Evolutionary conservation across 2,113 vertebrate genomes (phyloP), one percentile per base, ranked within the genome.

Genomic region (Lasiurus cinereus): DNA sequence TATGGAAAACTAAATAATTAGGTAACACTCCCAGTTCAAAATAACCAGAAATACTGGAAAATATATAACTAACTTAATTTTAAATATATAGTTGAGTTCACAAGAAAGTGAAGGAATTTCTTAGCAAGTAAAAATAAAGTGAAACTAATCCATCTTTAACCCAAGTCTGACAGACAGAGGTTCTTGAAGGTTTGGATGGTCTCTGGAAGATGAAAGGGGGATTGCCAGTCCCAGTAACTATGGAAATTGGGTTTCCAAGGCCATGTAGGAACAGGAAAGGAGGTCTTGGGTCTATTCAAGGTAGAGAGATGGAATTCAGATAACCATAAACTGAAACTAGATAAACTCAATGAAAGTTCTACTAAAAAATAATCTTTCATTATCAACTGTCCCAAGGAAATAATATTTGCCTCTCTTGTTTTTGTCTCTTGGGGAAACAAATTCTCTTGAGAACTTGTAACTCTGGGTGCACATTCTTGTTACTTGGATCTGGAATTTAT

Each of bases 231-330:
- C 83, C 21, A 87, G 12, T 87, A 82, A 77, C 18, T 59, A 91
- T 29, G 62, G 77, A 43, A 80, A 82, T 56, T 90, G 88, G 8
- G 27, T 82, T 91, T 89, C 76, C 76, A 89, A 90, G 72, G 31
- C 5, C 19, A 72, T 19, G 21, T 85, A 79, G 7, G 1, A 31
- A 78, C 64, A 59, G 66, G 29, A 46, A 88, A 62, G 33, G 13
- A 46, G 64, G 16, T 9, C 48, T 85, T 90, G 88, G 24, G 56
- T 84, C 33, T 78, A 46, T 70, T 79, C 54, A 85, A 85, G 52
- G 73, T 69, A 54, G 67, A 82, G 77, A 64, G 52, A 62, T 56
- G 21, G 69, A 83, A 85, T 14, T n/a, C 10, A 91, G 50, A 91
- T 46, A 54, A 14, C 78, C 43, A 73, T 62, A 86, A 72, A 79